phyloP scores from a whole-genome alignment of 2,797 vertebrate genomes.

The Kryptopterus vitreolus region DNA sequence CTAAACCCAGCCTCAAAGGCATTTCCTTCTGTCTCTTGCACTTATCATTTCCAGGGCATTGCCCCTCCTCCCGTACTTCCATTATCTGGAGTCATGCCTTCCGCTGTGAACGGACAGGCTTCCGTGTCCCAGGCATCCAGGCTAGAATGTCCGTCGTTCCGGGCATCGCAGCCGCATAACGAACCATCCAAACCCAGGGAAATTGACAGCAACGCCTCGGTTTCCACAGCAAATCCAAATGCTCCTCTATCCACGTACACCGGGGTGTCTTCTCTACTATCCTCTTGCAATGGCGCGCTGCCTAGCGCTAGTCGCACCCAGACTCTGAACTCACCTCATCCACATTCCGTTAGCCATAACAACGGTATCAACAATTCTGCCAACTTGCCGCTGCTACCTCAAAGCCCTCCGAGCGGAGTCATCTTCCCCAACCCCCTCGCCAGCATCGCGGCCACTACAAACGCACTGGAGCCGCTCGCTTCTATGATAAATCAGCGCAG shows the following conservation, averaged over 20 bases:
- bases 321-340: slow-evolving; percentile 76
- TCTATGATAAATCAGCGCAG: slow-evolving; percentile 93
- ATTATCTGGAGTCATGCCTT: slow-evolving; percentile 77
- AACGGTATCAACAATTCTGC: slow-evolving; percentile 78
- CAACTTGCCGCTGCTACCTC: slow-evolving; percentile 92
- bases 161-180: slow-evolving; percentile 72
- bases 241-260: slow-evolving; percentile 67
- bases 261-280: slow-evolving; percentile 67
- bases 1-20: slow-evolving; percentile 74
- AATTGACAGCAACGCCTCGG: slow-evolving; percentile 67
- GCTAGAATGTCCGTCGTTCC: slow-evolving; percentile 73
- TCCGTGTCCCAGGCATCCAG: slow-evolving; percentile 67
- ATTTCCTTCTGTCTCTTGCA: slow-evolving; percentile 65
- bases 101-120: slow-evolving; percentile 72
- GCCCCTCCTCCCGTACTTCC: slow-evolving; percentile 76
- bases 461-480: slow-evolving; percentile 88
- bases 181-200: slow-evolving; percentile 72
- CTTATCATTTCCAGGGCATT: slow-evolving; percentile 78
- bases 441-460: slow-evolving; percentile 92
- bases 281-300: slow-evolving; percentile 69
- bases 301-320: slow-evolving; percentile 68
- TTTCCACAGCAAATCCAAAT: slow-evolving; percentile 66
- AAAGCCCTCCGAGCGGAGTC: slow-evolving; percentile 87
- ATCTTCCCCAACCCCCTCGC: slow-evolving; percentile 96
- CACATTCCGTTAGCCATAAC: slow-evolving; percentile 78